phyloP scores from a whole-genome alignment of 2,113 vertebrate genomes.

The Chitala chitala region DNA sequence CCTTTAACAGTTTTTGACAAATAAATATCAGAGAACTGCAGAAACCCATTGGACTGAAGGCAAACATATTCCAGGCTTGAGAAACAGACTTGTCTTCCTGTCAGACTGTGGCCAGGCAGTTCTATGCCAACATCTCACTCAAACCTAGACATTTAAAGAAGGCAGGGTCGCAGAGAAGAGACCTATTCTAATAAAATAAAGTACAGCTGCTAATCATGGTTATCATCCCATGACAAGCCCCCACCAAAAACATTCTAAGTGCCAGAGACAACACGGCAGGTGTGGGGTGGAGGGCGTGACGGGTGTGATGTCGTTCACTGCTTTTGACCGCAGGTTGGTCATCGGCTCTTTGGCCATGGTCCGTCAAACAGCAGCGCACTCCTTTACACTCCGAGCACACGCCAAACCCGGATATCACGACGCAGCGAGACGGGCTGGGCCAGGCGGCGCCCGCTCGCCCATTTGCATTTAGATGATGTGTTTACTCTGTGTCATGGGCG shows the following conservation, averaged over 20 bases:
- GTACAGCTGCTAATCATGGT: not conserved
- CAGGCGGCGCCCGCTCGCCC: not conserved
- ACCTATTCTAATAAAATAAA: not conserved
- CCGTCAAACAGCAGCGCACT: not conserved
- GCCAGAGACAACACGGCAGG: not conserved
- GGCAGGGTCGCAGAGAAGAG: not conserved
- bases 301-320: too few species aligned
- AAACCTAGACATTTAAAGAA: not conserved
- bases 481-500: slow-evolving; percentile 20
- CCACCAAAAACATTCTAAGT: not conserved
- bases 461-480: slow-evolving; percentile 28
- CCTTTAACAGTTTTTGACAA: too few species aligned
- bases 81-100: too few species aligned
- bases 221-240: not conserved
- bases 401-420: not conserved
- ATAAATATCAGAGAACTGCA: too few species aligned
- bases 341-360: not conserved
- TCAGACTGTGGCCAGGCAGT: too few species aligned
- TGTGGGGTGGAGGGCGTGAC: too few species aligned
- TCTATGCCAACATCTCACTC: too few species aligned
- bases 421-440: slow-evolving; percentile 2
- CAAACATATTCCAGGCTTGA: too few species aligned
- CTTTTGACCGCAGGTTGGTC: slow-evolving; percentile 2
- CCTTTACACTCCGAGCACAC: not conserved
- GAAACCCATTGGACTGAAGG: too few species aligned